Conservation (phyloP, 2,113 vertebrate species). For the Sinocyclocheilus grahami region DNA sequence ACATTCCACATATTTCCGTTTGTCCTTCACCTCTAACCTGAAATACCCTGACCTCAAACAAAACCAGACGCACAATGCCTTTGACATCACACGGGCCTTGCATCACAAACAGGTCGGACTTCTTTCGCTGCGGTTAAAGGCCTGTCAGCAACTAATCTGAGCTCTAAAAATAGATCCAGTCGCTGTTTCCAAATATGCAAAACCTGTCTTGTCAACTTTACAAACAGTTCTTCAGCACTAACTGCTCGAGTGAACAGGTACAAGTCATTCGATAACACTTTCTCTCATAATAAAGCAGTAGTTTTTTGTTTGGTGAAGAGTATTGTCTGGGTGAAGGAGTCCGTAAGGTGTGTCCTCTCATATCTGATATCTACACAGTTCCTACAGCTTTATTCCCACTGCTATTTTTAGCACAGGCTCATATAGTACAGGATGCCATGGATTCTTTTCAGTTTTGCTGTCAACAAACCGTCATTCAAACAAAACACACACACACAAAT, state of each 20-base stretch:
- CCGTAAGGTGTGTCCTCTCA: slow-evolving; percentile 26
- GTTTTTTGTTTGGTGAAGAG: neutral
- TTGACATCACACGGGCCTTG: slow-evolving; percentile 15
- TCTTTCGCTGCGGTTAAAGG: slow-evolving; percentile 3
- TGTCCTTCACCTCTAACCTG: neutral
- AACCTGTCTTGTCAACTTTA: neutral
- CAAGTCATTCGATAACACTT: neutral
- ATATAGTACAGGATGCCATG: neutral
- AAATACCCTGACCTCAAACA: slow-evolving; percentile 17
- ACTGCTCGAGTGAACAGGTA: neutral
- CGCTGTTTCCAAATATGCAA: neutral
- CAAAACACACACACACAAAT: neutral
- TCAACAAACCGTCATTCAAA: neutral
- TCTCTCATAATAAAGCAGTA: neutral
- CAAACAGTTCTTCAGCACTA: neutral
- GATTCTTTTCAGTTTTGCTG: slow-evolving; percentile 12
- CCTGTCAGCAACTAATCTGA: slow-evolving; percentile 8
- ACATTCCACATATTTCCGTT: slow-evolving; percentile 46
- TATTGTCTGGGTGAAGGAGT: neutral
- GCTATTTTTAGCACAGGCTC: slow-evolving; percentile 42
- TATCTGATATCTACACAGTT: neutral
- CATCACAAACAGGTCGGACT: slow-evolving; percentile 51
- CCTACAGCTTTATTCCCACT: neutral
- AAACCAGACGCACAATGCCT: slow-evolving; percentile 33
- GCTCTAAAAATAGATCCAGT: slow-evolving; percentile 46